Percentiles rank a stretch among this genome's conserved stretches.
These are phyloP conservation scores for Phataginus tricuspis DNA, from an alignment of 2,797 vertebrate genomes.

Conservation along the genomic window DNA sequence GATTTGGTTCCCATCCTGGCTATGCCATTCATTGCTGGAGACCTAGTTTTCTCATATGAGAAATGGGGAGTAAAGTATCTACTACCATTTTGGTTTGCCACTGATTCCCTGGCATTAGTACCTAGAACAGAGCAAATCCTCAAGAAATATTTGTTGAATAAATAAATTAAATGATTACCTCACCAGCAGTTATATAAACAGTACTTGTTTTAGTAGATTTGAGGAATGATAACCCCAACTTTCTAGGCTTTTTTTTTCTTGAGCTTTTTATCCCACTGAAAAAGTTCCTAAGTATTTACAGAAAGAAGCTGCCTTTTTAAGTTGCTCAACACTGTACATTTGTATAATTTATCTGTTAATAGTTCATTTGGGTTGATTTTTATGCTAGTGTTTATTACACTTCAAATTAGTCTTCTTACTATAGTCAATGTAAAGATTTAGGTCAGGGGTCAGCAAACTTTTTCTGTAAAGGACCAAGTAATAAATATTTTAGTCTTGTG, in stretches of 20 bases:
- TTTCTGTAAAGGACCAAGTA: background rate
- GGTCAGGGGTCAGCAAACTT: background rate
- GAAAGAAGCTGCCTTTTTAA: slow-evolving; percentile 11
- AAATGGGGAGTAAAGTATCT: background rate
- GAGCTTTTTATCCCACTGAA: background rate
- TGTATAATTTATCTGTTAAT: slow-evolving; percentile 2
- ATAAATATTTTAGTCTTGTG: slow-evolving; percentile 1
- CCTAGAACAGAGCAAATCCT: background rate
- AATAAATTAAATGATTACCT: background rate
- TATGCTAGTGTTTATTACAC: background rate
- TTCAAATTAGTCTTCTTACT: slow-evolving; percentile 19
- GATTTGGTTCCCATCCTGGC: background rate
- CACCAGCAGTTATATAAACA: background rate
- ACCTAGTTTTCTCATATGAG: background rate
- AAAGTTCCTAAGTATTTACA: slow-evolving; percentile 33
- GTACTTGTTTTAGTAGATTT: background rate
- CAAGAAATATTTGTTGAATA: slow-evolving; percentile 8
- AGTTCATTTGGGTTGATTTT: background rate
- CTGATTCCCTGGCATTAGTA: background rate
- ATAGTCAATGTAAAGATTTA: background rate
- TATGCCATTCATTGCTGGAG: background rate
- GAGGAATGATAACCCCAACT: background rate
- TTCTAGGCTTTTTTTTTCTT: background rate
- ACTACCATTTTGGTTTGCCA: background rate
- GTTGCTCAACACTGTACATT: background rate